Conservation (phyloP, 2,888 invertebrate genomes). For the Bibio marci region DNA sequence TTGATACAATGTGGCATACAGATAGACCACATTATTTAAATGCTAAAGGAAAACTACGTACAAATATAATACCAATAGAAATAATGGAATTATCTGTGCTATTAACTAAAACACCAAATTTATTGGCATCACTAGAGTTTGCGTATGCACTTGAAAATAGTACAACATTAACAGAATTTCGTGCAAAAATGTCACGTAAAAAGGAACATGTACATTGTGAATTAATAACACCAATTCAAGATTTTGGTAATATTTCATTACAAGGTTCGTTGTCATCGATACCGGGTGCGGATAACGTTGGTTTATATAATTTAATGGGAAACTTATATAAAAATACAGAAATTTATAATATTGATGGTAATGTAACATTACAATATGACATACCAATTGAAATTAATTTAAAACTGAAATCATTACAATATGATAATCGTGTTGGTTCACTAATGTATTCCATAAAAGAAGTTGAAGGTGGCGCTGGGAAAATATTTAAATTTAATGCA, state of each 20-base stretch:
- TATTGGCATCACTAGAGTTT: slow-evolving; percentile 20
- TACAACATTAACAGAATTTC: slow-evolving; percentile 20
- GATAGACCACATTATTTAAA: slow-evolving; percentile 29
- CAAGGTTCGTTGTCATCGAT: slow-evolving; percentile 19
- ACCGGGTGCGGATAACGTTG: slow-evolving; percentile 1
- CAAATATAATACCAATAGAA: slow-evolving; percentile 23
- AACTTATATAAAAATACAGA: slow-evolving; percentile 29
- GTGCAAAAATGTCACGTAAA: slow-evolving; percentile 19
- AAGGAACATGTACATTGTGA: slow-evolving; percentile 15
- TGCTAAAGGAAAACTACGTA: slow-evolving; percentile 25
- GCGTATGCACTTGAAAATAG: slow-evolving; percentile 14
- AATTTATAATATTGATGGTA: slow-evolving; percentile 28
- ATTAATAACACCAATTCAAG: slow-evolving; percentile 23
- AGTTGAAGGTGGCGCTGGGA: slow-evolving; percentile 15
- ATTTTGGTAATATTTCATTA: slow-evolving; percentile 22
- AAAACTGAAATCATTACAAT: slow-evolving; percentile 27
- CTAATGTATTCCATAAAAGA: slow-evolving; percentile 22
- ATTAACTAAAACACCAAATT: slow-evolving; percentile 17
- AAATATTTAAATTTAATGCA: slow-evolving; percentile 21
- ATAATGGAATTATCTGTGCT: slow-evolving; percentile 19
- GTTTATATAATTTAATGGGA: slow-evolving; percentile 23
- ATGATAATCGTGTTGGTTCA: slow-evolving; percentile 24
- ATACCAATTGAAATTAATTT: slow-evolving; percentile 28
- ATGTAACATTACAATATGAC: slow-evolving; percentile 23
- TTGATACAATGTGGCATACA: slow-evolving; percentile 34